Conservation (phyloP, 2,113 vertebrate species). For the Anguilla rostrata region DNA sequence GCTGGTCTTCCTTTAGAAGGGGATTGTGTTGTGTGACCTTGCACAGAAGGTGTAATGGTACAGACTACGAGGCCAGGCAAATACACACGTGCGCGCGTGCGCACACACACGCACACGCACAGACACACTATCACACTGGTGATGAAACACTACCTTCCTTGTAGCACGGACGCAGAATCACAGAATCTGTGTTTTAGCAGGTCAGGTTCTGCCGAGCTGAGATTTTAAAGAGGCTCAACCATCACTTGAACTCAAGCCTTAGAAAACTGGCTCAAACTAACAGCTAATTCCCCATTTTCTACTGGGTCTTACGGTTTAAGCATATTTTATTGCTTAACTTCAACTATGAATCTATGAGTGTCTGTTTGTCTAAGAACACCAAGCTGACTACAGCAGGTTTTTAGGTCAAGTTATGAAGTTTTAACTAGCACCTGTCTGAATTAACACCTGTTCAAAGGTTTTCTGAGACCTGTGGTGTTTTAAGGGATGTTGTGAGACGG, state of each 20-base stretch:
- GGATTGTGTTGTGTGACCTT: not conserved
- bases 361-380: not conserved
- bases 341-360: not conserved
- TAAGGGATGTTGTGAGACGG: too few relatives aligned
- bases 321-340: not conserved
- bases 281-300: too few relatives aligned
- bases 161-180: not conserved
- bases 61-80: not conserved
- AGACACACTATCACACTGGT: not conserved
- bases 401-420: not conserved
- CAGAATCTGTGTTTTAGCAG: constrained; percentile 34
- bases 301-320: not conserved
- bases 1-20: not conserved
- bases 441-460: too few relatives aligned
- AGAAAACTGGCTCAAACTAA: constrained; percentile 30
- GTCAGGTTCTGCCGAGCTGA: constrained; percentile 63
- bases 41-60: constrained; percentile 15
- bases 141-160: not conserved
- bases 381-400: not conserved
- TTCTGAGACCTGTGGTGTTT: too few relatives aligned
- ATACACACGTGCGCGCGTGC: too few relatives aligned
- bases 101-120: not conserved
- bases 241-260: constrained; percentile 71
- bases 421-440: not conserved
- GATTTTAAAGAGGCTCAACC: constrained; percentile 41